These are phyloP conservation scores for Synergus japonicus DNA, from an alignment of 2,888 invertebrate genomes.

Conservation along the genomic window DNA sequence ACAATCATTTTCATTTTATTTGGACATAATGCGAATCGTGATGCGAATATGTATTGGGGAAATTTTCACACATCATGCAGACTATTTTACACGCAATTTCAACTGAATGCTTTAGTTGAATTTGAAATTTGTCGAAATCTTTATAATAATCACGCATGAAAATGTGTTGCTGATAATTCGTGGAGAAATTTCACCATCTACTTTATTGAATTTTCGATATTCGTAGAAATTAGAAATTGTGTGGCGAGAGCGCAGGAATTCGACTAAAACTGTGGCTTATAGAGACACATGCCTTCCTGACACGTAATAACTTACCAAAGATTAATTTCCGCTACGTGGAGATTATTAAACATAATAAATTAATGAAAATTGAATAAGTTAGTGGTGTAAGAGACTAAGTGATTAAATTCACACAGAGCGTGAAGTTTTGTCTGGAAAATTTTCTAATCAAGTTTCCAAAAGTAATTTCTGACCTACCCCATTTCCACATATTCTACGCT, in stretches of 20 bases:
- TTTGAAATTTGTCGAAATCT: too few relatives aligned
- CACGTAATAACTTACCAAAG: slow-evolving; percentile 26
- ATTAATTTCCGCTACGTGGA: neutral
- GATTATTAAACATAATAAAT: slow-evolving; percentile 16
- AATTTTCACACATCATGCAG: neutral
- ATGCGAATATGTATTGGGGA: neutral
- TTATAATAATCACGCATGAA: neutral
- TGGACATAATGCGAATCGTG: neutral
- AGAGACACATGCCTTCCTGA: slow-evolving; percentile 31
- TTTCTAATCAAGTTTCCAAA: neutral
- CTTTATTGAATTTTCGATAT: slow-evolving; percentile 9
- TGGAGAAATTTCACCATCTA: neutral
- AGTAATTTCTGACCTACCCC: neutral
- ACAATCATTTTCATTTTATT: neutral
- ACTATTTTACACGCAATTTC: neutral
- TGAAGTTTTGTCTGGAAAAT: neutral
- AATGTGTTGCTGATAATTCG: neutral
- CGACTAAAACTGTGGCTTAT: slow-evolving; percentile 6
- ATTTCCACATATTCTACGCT: neutral
- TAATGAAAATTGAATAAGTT: neutral
- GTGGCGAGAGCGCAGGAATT: slow-evolving; percentile 13
- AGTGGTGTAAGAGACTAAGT: neutral
- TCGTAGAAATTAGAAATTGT: neutral
- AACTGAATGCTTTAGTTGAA: neutral
- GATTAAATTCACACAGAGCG: neutral